Conservation (phyloP, 2,113 vertebrate genomes). For the Ibidorhyncha struthersii region DNA sequence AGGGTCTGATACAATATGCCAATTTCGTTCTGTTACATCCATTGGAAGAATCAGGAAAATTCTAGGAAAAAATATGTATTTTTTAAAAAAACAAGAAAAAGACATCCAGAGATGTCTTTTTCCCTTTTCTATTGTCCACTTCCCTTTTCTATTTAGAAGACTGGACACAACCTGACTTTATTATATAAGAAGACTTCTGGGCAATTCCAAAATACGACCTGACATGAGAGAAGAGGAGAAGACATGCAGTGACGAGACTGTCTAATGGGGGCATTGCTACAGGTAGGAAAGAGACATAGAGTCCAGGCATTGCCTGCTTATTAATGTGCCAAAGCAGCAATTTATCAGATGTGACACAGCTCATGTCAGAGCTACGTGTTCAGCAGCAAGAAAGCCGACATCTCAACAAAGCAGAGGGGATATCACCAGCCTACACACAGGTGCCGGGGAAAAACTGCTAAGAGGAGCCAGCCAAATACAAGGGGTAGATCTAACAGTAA, state of each 20-base stretch:
- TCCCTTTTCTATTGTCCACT: neutral
- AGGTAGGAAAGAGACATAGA: neutral
- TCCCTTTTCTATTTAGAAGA: neutral
- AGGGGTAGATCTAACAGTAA: neutral
- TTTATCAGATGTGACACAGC: neutral
- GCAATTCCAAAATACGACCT: neutral
- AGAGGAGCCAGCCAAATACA: neutral
- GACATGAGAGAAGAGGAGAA: neutral
- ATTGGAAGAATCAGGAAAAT: neutral
- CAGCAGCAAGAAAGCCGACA: neutral
- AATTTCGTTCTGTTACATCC: neutral
- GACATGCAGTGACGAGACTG: neutral
- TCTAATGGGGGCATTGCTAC: neutral
- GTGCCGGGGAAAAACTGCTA: neutral
- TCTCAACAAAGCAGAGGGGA: neutral
- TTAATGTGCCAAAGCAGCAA: neutral
- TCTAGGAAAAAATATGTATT: neutral
- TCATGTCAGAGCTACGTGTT: neutral
- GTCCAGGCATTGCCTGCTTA: neutral
- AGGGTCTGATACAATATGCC: neutral
- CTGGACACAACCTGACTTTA: neutral
- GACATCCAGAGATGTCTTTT: neutral
- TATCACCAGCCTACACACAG: neutral
- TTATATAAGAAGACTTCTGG: neutral
- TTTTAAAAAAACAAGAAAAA: neutral